Percentiles rank a stretch among this genome's conserved stretches.
phyloP scores from a whole-genome alignment of 1,140 invertebrate species.

The Drosophila watanabei region DNA sequence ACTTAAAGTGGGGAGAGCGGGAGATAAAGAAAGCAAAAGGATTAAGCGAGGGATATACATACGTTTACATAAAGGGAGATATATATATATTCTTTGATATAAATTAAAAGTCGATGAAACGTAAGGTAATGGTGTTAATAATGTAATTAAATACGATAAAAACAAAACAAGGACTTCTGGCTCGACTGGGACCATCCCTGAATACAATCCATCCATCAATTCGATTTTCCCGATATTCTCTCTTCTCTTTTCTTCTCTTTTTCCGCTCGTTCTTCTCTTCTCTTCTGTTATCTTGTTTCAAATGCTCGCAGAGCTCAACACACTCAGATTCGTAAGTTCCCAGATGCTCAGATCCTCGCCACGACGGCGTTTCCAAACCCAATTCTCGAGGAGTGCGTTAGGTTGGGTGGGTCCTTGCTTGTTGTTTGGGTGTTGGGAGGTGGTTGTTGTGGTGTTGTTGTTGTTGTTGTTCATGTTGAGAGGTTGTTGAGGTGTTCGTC shows the following conservation, averaged over 20 bases:
- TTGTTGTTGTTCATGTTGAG: conserved; percentile 45
- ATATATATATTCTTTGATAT: conserved; percentile 37
- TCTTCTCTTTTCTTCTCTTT: background rate
- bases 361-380: conserved; percentile 28
- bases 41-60: conserved; percentile 35
- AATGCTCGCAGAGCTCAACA: conserved; percentile 63
- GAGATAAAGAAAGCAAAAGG: conserved; percentile 5
- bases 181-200: conserved; percentile 48
- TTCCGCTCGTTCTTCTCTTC: background rate
- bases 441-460: conserved; percentile 8
- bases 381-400: conserved; percentile 29
- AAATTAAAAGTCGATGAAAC: conserved; percentile 52
- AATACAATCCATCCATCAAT: conserved; percentile 39
- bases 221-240: conserved; percentile 19
- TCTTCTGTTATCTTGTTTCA: conserved; percentile 16
- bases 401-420: conserved; percentile 25
- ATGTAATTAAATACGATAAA: conserved; percentile 57
- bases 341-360: conserved; percentile 37
- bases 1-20: conserved; percentile 24
- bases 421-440: conserved; percentile 16
- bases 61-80: conserved; percentile 39
- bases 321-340: conserved; percentile 31
- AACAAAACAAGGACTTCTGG: conserved; percentile 60
- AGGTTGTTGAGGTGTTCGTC: conserved; percentile 54
- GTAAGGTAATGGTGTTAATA: conserved; percentile 27